Evolutionary conservation across 2,113 vertebrate species (phyloP).

Genomic region (Datnioides undecimradiatus): DNA sequence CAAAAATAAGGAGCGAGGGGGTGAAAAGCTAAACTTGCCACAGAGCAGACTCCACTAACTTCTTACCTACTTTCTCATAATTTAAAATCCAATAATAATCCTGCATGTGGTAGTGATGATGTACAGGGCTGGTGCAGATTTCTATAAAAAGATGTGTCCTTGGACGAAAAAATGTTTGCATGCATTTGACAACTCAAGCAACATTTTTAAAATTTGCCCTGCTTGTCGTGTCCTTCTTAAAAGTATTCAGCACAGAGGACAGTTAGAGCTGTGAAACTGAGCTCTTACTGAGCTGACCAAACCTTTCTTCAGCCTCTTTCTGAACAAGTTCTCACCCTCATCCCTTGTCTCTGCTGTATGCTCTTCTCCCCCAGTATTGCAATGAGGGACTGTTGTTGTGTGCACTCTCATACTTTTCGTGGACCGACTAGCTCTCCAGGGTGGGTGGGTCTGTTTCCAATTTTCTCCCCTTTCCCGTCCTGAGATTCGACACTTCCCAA

Average conservation of each 20-base stretch:
- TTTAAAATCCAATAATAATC: background rate
- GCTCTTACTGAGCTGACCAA: conserved; percentile 6
- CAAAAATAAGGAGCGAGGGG: conserved; percentile 32
- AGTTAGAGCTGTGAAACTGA: conserved; percentile 22
- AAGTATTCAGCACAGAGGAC: background rate
- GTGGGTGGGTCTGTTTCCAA: conserved; percentile 78
- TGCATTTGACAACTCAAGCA: background rate
- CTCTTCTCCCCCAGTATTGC: conserved; percentile 8
- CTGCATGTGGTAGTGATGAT: background rate
- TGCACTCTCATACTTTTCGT: conserved; percentile 47
- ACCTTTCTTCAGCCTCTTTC: conserved; percentile 9
- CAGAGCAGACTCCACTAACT: background rate
- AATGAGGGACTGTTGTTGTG: conserved; percentile 45
- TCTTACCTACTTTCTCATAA: background rate
- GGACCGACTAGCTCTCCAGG: conserved; percentile 59
- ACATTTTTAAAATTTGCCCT: background rate
- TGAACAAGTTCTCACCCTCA: background rate
- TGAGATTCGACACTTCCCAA: conserved; percentile 56
- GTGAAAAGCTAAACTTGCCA: conserved; percentile 11
- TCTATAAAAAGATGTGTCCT: background rate
- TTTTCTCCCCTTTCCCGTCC: conserved; percentile 68
- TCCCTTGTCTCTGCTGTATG: background rate
- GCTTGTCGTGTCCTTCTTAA: background rate
- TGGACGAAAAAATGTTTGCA: background rate
- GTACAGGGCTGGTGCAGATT: background rate